These are phyloP conservation scores for Cyclargus thomasi DNA, from an alignment of 1,140 invertebrate genomes.

Conservation along the genomic window DNA sequence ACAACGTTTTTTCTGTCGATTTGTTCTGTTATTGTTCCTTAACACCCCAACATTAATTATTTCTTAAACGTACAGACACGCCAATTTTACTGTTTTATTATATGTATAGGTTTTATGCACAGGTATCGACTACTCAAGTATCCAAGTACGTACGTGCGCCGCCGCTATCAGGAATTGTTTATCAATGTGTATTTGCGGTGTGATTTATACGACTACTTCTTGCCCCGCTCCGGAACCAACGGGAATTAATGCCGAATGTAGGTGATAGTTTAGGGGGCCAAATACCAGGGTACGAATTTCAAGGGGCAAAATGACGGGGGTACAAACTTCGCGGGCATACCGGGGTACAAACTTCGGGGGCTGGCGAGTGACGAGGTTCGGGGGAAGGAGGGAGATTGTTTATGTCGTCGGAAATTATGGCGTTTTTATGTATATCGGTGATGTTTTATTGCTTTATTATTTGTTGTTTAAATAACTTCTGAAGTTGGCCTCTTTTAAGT, in stretches of 20 bases:
- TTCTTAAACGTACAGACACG: too few species aligned
- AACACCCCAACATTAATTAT: too few species aligned
- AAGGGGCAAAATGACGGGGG: too few species aligned
- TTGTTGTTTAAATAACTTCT: not conserved
- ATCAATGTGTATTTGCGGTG: conserved; percentile 10
- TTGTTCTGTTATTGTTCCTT: too few species aligned
- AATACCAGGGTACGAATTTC: not conserved
- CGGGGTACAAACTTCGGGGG: not conserved
- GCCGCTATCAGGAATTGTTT: conserved; percentile 7
- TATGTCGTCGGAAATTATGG: not conserved
- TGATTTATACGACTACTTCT: conserved; percentile 4
- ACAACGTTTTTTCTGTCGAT: too few species aligned
- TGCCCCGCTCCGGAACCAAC: not conserved
- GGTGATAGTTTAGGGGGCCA: not conserved
- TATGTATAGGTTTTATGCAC: too few species aligned
- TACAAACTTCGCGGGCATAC: not conserved
- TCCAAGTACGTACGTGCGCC: not conserved
- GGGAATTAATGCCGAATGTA: conserved; percentile 1
- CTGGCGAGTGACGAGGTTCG: not conserved
- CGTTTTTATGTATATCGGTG: not conserved
- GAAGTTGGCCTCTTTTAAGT: not conserved
- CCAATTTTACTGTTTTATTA: too few species aligned
- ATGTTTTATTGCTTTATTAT: conserved; percentile 1
- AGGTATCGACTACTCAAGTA: not conserved
- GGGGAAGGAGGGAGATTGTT: not conserved